Evolutionary conservation across 2,888 invertebrate species (phyloP).

Genomic region (Drosophila atroscutellata): DNA sequence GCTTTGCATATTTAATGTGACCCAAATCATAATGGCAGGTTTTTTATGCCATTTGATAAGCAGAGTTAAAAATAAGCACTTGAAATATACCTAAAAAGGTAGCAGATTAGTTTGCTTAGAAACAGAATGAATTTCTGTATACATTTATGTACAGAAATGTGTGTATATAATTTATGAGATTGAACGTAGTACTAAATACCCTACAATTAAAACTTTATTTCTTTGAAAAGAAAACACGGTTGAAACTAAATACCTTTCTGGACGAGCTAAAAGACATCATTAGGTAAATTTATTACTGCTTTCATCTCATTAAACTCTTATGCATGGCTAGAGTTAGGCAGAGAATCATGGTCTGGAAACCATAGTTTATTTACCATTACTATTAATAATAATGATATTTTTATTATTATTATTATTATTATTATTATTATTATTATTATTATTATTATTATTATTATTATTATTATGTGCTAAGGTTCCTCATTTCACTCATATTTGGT

Average conservation of each 20-base stretch:
- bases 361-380: background rate
- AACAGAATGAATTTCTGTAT: background rate
- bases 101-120: background rate
- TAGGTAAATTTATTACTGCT: background rate
- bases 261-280: background rate
- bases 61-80: background rate
- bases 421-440: background rate
- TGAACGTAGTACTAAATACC: background rate
- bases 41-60: background rate
- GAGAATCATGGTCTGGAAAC: background rate
- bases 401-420: background rate
- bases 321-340: background rate
- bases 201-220: background rate
- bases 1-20: conserved; percentile 31
- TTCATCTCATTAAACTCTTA: background rate
- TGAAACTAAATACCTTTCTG: background rate
- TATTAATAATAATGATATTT: too few relatives aligned
- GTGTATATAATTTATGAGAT: background rate
- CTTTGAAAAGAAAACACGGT: background rate
- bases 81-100: background rate
- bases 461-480: background rate
- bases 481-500: background rate
- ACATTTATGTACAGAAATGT: background rate
- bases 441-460: background rate
- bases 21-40: background rate